Base-by-base conservation (phyloP, 2,113 vertebrate species). In the Clarias batrachus region DNA sequence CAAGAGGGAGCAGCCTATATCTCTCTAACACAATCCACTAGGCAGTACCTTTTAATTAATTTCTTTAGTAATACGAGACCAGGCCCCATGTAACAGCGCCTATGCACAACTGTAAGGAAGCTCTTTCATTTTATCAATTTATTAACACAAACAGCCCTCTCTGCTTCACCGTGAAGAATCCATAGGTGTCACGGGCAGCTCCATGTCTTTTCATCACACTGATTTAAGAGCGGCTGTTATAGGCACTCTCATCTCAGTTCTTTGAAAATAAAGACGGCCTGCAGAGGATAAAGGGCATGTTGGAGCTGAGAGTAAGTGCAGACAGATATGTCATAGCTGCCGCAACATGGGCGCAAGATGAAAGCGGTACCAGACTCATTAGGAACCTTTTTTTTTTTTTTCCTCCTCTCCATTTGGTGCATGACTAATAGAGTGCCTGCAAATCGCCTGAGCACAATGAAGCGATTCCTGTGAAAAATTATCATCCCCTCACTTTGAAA, bases 341-440 rank as follows among this genome's bases (percentile, higher is more conserved):
- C 80, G 30, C 79, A 88, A 88, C 84, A 90, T 48, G 17, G 79
- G 73, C 85, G 19, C 41, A 52, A 83, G 87, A 88, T 88, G 85
- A 85, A 89, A 88, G 66, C 68, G 48, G 16, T 68, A 70, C 80
- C 23, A 54, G 83, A 85, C 85, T 91, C 86, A 89, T 85, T 89
- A 89, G 78, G 60, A 73, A 59, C 71, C 66, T 89, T 60, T 87
- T 81, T 77, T 57, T 56, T 30, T 41, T 87, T 81, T 77, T 48
- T 25, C 21, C n/a, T 17, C 56, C 60, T 63, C 21, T 37, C 66
- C 73, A 88, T 87, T 88, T 88, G 66, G 74, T 83, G 85, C 83
- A 83, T 88, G 90, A 89, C 88, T 88, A 85, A 89, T 87, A 88
- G 74, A 86, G 66, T 62, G 71, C 82, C 81, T 59, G 70, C 73